Evolutionary conservation across 2,113 vertebrate genomes (phyloP).

Genomic region (Paradisaea rubra): DNA sequence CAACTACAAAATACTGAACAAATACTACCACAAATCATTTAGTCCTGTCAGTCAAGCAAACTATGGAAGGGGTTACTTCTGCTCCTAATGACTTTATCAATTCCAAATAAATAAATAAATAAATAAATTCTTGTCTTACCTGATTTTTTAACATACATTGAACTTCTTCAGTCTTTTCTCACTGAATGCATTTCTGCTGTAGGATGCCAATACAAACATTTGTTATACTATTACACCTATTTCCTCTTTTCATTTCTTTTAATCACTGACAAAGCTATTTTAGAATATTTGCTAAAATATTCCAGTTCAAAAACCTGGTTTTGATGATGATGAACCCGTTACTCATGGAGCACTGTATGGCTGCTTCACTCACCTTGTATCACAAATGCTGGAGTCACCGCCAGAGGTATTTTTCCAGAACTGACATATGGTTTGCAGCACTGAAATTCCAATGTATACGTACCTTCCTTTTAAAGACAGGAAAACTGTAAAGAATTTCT

Average conservation of each 20-base stretch:
- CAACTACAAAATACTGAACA: background rate
- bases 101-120: background rate
- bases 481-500: background rate
- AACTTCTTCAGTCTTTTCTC: background rate
- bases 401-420: background rate
- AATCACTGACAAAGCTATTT: background rate
- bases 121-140: background rate
- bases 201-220: background rate
- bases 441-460: background rate
- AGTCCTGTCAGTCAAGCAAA: background rate
- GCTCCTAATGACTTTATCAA: background rate
- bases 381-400: background rate
- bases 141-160: background rate
- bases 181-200: background rate
- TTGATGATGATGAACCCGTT: background rate
- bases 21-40: background rate
- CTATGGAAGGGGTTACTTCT: background rate
- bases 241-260: conserved; percentile 26
- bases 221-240: background rate
- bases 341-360: background rate
- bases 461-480: background rate
- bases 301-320: background rate
- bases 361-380: background rate
- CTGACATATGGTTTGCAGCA: accelerated
- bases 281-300: background rate